These are phyloP conservation scores for Caenorhabditis briggsae DNA, from an alignment of 1,140 invertebrate species.

Conservation along the genomic window DNA sequence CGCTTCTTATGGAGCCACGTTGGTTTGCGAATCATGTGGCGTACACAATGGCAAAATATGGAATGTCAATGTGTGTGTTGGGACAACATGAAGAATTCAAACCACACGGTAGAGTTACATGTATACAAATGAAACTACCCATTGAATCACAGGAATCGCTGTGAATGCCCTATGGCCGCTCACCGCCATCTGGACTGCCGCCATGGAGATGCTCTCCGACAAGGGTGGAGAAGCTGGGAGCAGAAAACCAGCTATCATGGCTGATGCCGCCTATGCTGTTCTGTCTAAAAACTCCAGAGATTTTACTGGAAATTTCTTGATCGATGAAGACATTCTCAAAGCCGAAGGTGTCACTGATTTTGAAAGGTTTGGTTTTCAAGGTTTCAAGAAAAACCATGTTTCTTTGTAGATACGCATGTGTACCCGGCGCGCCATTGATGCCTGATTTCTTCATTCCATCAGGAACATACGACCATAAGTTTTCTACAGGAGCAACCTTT, in stretches of 20 bases:
- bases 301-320: conserved; percentile 90
- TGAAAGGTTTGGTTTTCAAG: conserved; percentile 87
- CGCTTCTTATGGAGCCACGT: conserved; percentile 87
- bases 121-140: neutral
- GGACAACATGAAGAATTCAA: conserved; percentile 93
- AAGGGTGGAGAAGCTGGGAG: conserved; percentile 80
- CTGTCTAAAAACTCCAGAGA: conserved; percentile 85
- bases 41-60: conserved; percentile 97
- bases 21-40: conserved; percentile 95
- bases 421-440: conserved; percentile 81
- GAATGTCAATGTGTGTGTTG: conserved; percentile 98
- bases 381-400: conserved; percentile 80
- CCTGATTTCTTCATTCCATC: conserved; percentile 81
- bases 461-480: conserved; percentile 58
- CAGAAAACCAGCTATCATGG: conserved; percentile 85
- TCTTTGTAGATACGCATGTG: neutral
- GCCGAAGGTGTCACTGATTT: conserved; percentile 88
- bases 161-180: conserved; percentile 96
- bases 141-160: conserved; percentile 82
- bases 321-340: conserved; percentile 91
- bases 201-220: conserved; percentile 93
- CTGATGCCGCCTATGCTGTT: conserved; percentile 87
- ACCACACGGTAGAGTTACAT: conserved; percentile 80
- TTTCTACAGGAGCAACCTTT: conserved; percentile 60
- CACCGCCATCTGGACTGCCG: conserved; percentile 90